Evolutionary conservation across 2,888 invertebrate species (phyloP).

Genomic region (Synergus itoensis): DNA sequence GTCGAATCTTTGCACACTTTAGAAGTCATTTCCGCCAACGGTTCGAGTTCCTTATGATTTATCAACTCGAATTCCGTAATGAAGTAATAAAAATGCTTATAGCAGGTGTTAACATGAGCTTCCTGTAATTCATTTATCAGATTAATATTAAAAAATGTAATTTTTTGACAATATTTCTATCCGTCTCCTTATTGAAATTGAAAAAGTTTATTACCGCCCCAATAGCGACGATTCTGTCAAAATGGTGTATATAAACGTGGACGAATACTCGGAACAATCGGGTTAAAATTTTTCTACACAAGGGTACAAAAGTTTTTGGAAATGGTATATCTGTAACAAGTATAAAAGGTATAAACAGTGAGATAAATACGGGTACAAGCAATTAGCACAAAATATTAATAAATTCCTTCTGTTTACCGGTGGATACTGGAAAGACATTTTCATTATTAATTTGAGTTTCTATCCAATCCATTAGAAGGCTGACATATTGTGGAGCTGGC

Average conservation of each 20-base stretch:
- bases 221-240: slow-evolving; percentile 91
- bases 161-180: neutral
- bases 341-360: slow-evolving; percentile 60
- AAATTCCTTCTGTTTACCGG: slow-evolving; percentile 78
- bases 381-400: slow-evolving; percentile 16
- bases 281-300: slow-evolving; percentile 92
- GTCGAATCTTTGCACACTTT: slow-evolving; percentile 83
- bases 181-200: neutral
- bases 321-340: slow-evolving; percentile 87
- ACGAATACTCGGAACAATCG: slow-evolving; percentile 94
- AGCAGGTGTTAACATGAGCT: slow-evolving; percentile 95
- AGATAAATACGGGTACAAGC: slow-evolving; percentile 36
- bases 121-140: slow-evolving; percentile 81
- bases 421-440: slow-evolving; percentile 89
- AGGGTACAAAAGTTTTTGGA: slow-evolving; percentile 88
- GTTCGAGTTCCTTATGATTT: slow-evolving; percentile 90
- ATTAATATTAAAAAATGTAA: slow-evolving; percentile 4
- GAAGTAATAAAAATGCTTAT: slow-evolving; percentile 96
- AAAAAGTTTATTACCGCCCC: slow-evolving; percentile 85
- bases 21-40: slow-evolving; percentile 87
- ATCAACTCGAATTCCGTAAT: slow-evolving; percentile 92
- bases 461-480: slow-evolving; percentile 94
- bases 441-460: slow-evolving; percentile 95
- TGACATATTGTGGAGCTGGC: slow-evolving; percentile 91
- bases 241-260: slow-evolving; percentile 96